Conservation (phyloP, 2,797 vertebrate species). For the Enteromius argenteus region DNA sequence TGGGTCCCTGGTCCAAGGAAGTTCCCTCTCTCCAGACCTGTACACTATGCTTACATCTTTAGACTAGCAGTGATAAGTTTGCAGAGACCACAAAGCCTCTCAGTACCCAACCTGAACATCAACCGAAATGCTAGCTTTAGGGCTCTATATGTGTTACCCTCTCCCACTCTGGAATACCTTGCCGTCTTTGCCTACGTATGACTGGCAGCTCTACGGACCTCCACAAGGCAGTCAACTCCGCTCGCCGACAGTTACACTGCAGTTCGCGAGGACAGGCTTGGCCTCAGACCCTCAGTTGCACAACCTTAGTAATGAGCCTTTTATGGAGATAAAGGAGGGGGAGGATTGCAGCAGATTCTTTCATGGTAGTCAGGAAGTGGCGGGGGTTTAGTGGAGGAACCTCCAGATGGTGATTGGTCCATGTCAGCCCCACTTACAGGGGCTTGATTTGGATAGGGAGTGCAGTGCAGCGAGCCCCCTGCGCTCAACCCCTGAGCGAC, state of each 20-base stretch:
- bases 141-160: constrained; percentile 34
- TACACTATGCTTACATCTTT: constrained; percentile 1
- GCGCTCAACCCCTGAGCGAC: constrained; percentile 81
- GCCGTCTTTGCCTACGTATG: constrained; percentile 23
- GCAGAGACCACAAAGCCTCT: not conserved
- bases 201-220: constrained; percentile 50
- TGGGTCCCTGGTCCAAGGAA: not conserved
- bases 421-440: constrained; percentile 83
- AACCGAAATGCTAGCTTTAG: constrained; percentile 24
- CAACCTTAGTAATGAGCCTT: constrained; percentile 79
- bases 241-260: constrained; percentile 55
- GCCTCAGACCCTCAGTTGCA: constrained; percentile 66
- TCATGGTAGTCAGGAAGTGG: constrained; percentile 21
- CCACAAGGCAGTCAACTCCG: constrained; percentile 42
- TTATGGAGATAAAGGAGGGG: constrained; percentile 81
- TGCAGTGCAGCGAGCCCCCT: constrained; percentile 76
- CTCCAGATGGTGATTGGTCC: constrained; percentile 82
- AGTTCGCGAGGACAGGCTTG: constrained; percentile 42
- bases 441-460: constrained; percentile 84
- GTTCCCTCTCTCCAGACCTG: constrained; percentile 14
- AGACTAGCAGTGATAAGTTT: constrained; percentile 6
- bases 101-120: constrained; percentile 4
- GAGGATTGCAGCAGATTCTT: constrained; percentile 69
- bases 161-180: constrained; percentile 40
- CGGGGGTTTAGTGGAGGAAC: constrained; percentile 57